Conservation (phyloP, 1,140 invertebrate genomes). For the Penaeus vannamei region DNA sequence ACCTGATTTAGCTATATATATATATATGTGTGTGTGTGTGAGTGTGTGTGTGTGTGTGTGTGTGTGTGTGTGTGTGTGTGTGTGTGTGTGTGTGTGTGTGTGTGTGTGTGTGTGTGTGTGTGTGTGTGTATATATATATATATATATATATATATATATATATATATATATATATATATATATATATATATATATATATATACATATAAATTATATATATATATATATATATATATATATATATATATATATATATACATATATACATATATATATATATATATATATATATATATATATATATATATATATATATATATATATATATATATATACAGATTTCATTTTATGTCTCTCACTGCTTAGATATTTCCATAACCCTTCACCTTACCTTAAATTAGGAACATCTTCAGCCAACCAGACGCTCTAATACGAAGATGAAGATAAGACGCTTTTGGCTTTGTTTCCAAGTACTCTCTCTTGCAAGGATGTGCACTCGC, state of each 20-base stretch:
- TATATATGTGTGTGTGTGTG: background rate
- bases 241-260: slow-evolving; percentile 13
- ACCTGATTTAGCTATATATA: background rate
- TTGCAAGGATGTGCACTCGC: no score
- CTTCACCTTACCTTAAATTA: no score
- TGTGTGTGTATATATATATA: background rate
- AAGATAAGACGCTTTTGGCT: no score
- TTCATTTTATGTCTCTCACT: no score
- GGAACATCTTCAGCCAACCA: no score
- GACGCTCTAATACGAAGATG: no score
- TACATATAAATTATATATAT: slow-evolving; percentile 24
- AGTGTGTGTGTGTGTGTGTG: background rate
- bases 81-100: background rate
- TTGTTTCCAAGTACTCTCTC: no score
- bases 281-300: slow-evolving; percentile 20
- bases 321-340: no score
- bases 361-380: no score
- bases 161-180: slow-evolving; percentile 25
- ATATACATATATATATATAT: background rate
- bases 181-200: slow-evolving; percentile 20
- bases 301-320: slow-evolving; percentile 6
- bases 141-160: slow-evolving; percentile 5
- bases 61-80: background rate
- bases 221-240: slow-evolving; percentile 12
- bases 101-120: background rate